phyloP scores from a whole-genome alignment of 2,797 vertebrate genomes.

The Acridotheres tristis region DNA sequence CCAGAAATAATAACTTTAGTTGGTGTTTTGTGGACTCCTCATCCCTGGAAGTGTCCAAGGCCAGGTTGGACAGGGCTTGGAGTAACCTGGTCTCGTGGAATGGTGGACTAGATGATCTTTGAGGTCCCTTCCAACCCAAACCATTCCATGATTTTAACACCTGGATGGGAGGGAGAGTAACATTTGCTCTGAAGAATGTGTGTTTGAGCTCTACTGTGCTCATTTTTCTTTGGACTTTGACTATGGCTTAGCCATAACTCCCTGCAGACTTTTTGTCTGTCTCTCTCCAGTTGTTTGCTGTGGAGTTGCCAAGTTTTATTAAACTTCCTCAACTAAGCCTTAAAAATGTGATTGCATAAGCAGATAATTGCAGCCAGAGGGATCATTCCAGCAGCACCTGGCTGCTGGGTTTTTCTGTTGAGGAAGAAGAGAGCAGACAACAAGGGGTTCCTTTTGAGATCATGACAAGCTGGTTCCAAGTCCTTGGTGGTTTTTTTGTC shows the following conservation, averaged over 20 bases:
- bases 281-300: neutral
- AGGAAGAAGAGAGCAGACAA: neutral
- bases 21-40: rapidly evolving
- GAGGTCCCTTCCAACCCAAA: neutral
- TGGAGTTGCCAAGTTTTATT: neutral
- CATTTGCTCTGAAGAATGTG: rapidly evolving
- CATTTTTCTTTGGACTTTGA: neutral
- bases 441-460: neutral
- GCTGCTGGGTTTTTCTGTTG: neutral
- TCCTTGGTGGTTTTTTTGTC: neutral
- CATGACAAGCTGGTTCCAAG: rapidly evolving
- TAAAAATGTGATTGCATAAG: neutral
- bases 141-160: neutral
- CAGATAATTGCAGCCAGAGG: neutral
- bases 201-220: neutral
- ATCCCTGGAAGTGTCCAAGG: neutral
- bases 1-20: neutral
- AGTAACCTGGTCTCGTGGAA: neutral
- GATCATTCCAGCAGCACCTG: neutral
- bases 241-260: neutral
- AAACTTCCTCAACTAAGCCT: neutral
- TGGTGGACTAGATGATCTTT: neutral
- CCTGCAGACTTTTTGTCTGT: neutral
- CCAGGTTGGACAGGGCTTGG: neutral
- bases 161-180: neutral